These are phyloP conservation scores for Dromas ardeola DNA, from an alignment of 2,113 vertebrate species.

Conservation along the genomic window DNA sequence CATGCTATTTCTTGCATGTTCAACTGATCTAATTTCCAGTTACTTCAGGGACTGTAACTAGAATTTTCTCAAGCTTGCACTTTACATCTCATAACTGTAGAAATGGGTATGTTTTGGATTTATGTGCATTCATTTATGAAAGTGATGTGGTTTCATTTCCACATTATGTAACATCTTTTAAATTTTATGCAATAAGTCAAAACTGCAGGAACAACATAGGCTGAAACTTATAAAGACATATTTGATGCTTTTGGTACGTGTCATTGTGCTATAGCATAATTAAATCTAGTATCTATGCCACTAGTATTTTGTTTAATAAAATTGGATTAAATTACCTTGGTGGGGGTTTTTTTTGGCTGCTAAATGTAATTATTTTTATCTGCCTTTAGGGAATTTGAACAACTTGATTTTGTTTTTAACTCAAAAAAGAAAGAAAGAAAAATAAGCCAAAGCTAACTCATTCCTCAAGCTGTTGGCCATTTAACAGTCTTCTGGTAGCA, in stretches of 20 bases:
- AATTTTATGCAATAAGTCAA: background rate
- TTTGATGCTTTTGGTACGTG: background rate
- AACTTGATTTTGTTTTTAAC: background rate
- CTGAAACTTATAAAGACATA: background rate
- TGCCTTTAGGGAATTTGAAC: background rate
- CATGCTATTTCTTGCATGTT: background rate
- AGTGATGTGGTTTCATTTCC: background rate
- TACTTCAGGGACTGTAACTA: background rate
- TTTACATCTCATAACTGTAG: background rate
- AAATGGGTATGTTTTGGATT: background rate
- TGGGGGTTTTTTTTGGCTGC: background rate
- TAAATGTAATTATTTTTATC: constrained; percentile 1
- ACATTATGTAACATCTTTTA: background rate
- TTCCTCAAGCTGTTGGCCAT: background rate
- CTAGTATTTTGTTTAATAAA: background rate
- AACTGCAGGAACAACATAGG: background rate
- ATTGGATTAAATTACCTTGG: background rate
- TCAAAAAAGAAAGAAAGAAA: background rate
- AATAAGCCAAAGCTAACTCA: background rate
- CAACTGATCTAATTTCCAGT: background rate
- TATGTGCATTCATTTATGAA: background rate
- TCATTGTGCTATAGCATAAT: background rate
- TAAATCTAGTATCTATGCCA: background rate
- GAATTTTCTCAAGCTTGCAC: background rate
- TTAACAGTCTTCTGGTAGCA: background rate